Conservation (phyloP, 2,113 vertebrate genomes). For the Cacatua alba region DNA sequence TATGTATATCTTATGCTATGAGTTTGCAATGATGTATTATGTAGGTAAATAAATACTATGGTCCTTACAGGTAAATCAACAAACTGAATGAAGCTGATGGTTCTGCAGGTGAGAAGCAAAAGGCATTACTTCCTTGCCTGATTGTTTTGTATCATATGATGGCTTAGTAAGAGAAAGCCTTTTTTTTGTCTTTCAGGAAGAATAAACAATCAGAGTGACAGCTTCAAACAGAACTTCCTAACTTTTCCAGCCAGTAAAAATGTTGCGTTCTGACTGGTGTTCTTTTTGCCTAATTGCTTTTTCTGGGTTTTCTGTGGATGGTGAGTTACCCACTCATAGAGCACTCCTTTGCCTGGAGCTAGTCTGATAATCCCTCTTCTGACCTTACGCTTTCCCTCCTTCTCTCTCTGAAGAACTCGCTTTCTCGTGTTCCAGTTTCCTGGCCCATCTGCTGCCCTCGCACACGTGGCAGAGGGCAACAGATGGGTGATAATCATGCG, state of each 20-base stretch:
- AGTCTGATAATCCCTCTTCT: conserved; percentile 1
- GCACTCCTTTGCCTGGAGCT: not conserved
- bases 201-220: not conserved
- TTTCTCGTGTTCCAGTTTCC: conserved; percentile 63
- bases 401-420: conserved; percentile 31
- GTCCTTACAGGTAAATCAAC: not conserved
- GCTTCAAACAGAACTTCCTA: not conserved
- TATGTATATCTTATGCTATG: not conserved
- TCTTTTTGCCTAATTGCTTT: not conserved
- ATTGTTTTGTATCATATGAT: not conserved
- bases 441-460: conserved; percentile 73
- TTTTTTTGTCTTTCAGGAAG: not conserved
- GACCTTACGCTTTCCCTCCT: conserved; percentile 33
- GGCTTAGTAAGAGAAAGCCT: not conserved
- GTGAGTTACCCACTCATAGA: not conserved
- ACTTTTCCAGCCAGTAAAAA: not conserved
- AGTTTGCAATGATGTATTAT: not conserved
- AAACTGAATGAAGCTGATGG: not conserved
- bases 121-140: not conserved
- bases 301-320: not conserved
- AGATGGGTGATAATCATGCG: conserved; percentile 72
- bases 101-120: not conserved
- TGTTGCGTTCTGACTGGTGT: not conserved
- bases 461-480: conserved; percentile 68
- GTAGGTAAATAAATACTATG: not conserved